These are phyloP conservation scores for Rhopilema esculentum DNA, from an alignment of 30 jellyfish, hydroid and myxozoan genomes.

Conservation along the genomic window DNA sequence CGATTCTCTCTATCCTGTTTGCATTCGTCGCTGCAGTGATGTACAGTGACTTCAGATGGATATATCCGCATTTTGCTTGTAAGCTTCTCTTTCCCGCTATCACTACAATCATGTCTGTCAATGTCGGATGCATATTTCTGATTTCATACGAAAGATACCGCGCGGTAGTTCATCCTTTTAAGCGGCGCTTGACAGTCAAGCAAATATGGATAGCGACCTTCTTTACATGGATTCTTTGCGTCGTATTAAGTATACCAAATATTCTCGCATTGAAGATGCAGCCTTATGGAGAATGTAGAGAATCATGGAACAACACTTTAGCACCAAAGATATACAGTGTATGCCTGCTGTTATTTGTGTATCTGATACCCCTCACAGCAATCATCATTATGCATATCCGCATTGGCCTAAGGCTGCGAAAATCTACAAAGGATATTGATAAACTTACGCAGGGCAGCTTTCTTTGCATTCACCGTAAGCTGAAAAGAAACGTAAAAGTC, in stretches of 20 bases:
- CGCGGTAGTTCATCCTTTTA: conserved; percentile 55
- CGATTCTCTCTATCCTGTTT: conserved; percentile 52
- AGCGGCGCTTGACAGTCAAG: conserved; percentile 27
- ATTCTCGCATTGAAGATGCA: conserved; percentile 37
- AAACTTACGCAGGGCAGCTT: not conserved
- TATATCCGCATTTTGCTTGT: conserved; percentile 60
- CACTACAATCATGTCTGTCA: conserved; percentile 40
- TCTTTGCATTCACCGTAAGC: not conserved
- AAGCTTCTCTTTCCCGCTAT: conserved; percentile 45
- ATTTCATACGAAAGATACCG: conserved; percentile 62
- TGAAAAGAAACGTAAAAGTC: conserved; percentile 25
- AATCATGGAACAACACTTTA: conserved; percentile 23
- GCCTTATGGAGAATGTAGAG: conserved; percentile 42
- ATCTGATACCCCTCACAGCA: conserved; percentile 30
- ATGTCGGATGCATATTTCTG: conserved; percentile 49
- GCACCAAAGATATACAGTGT: conserved; percentile 58
- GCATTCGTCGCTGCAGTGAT: conserved; percentile 44
- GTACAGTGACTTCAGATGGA: conserved; percentile 39
- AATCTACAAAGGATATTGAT: not conserved
- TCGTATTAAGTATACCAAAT: conserved; percentile 20
- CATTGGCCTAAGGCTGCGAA: conserved; percentile 9
- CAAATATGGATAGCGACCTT: not conserved
- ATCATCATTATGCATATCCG: conserved; percentile 35
- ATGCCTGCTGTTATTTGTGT: conserved; percentile 14
- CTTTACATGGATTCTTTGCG: conserved; percentile 31